Evolutionary conservation across 1,140 invertebrate species (phyloP).

Genomic region (Penaeus indicus): DNA sequence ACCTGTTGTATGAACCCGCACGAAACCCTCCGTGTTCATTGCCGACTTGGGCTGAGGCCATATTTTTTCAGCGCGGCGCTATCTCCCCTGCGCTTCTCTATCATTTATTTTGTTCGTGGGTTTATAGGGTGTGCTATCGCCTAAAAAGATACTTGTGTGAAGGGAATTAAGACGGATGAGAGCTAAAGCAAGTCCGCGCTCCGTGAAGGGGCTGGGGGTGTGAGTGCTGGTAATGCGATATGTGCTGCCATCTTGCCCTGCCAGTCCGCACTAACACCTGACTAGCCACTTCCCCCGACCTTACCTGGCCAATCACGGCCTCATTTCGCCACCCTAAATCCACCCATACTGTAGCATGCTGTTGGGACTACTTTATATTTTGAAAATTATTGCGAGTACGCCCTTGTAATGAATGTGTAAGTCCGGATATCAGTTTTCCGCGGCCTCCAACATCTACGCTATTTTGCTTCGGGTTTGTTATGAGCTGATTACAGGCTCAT

Average conservation of each 20-base stretch:
- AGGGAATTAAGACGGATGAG: background rate
- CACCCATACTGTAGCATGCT: constrained; percentile 46
- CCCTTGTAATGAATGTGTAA: constrained; percentile 2
- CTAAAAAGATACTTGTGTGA: too few relatives aligned
- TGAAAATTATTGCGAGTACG: constrained; percentile 13
- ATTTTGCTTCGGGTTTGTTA: constrained; percentile 61
- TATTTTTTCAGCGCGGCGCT: constrained; percentile 4
- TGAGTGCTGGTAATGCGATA: constrained; percentile 55
- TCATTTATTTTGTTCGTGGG: too few relatives aligned
- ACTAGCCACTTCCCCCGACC: constrained; percentile 55
- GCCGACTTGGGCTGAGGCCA: background rate
- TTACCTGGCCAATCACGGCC: constrained; percentile 53
- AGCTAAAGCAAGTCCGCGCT: background rate
- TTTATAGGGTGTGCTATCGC: too few relatives aligned
- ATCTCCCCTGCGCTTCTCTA: background rate
- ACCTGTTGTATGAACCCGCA: constrained; percentile 53
- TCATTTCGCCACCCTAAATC: constrained; percentile 12
- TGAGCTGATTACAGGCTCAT: constrained; percentile 33
- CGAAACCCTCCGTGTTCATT: constrained; percentile 23
- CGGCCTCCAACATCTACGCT: constrained; percentile 49
- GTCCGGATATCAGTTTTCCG: constrained; percentile 52
- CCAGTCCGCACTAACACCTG: constrained; percentile 63
- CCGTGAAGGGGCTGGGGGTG: background rate
- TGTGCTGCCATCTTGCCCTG: constrained; percentile 63
- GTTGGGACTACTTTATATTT: constrained; percentile 37